Evolutionary conservation across 1,140 invertebrate genomes (phyloP).

Genomic region (Drosophila murphyi): DNA sequence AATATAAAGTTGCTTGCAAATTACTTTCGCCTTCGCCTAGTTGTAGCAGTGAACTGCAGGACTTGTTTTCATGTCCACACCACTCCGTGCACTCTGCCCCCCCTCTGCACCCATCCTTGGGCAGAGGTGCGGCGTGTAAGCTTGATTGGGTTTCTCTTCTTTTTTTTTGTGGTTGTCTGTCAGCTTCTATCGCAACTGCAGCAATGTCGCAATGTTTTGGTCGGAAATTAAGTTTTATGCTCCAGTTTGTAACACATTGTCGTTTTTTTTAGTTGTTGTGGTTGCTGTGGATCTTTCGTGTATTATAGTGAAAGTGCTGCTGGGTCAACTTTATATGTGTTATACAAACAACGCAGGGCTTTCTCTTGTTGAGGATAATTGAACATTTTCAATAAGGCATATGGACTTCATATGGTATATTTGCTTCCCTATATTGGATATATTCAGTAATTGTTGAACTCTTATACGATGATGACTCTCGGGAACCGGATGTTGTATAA

Average conservation of each 20-base stretch:
- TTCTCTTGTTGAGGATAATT: background rate
- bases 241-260: constrained; percentile 62
- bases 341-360: background rate
- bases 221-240: constrained; percentile 70
- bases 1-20: constrained; percentile 64
- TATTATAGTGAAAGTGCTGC: constrained; percentile 42
- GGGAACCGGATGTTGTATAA: no score
- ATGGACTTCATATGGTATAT: background rate
- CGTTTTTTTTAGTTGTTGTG: background rate
- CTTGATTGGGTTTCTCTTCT: constrained; percentile 59
- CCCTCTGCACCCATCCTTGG: background rate
- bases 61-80: constrained; percentile 3
- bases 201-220: constrained; percentile 54
- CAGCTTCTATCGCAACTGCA: constrained; percentile 50
- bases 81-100: background rate
- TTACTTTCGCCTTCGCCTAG: constrained; percentile 70
- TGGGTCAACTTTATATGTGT: background rate
- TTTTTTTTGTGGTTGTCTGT: constrained; percentile 59
- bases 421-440: background rate
- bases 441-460: no score
- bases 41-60: constrained; percentile 9
- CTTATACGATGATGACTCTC: no score
- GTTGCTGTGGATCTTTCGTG: background rate
- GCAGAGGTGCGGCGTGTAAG: constrained; percentile 60
- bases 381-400: constrained; percentile 4